phyloP scores from a whole-genome alignment of 2,113 vertebrate species.

The Solenodon paradoxus region DNA sequence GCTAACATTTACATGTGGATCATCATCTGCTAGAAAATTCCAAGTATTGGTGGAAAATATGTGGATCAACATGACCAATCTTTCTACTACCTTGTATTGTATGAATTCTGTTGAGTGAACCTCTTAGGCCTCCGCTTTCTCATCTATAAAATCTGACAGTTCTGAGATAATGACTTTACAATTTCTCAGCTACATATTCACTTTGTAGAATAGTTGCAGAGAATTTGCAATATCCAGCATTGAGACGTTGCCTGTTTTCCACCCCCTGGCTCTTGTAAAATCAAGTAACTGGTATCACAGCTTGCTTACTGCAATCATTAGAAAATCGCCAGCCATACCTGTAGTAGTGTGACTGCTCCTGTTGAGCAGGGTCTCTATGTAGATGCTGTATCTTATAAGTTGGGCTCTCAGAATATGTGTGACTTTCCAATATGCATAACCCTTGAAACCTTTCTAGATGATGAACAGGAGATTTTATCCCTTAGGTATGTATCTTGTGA shows the following conservation, averaged over 20 bases:
- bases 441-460: neutral
- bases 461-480: neutral
- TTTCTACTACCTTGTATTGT: neutral
- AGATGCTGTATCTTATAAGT: neutral
- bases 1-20: neutral
- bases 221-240: neutral
- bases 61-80: neutral
- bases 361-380: neutral
- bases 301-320: neutral
- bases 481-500: neutral
- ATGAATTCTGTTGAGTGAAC: neutral
- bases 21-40: neutral
- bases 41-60: neutral
- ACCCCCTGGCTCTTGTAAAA: neutral
- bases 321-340: neutral
- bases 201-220: conserved; percentile 16
- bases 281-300: neutral
- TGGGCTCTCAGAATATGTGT: neutral
- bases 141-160: neutral
- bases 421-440: neutral
- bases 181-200: neutral
- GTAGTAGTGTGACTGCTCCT: neutral
- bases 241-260: neutral
- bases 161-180: neutral
- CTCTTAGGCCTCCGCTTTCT: neutral